phyloP scores from a whole-genome alignment of 35 echinoderm and acorn worm genomes.

The Nesometra sesokonis region DNA sequence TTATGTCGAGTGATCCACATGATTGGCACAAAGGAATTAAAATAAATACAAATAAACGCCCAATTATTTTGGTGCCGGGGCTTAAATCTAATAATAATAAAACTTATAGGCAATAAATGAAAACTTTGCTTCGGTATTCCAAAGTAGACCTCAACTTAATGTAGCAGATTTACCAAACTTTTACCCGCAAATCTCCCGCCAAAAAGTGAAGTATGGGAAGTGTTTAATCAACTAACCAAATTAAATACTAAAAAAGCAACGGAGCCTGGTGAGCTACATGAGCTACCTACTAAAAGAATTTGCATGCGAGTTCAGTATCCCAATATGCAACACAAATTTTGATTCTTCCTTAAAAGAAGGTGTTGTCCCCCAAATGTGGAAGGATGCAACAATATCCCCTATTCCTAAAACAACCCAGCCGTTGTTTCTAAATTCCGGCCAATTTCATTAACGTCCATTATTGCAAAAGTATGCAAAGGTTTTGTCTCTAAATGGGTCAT shows the following conservation, averaged over 20 bases:
- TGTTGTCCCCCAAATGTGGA: background rate
- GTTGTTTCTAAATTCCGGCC: background rate
- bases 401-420: too few relatives aligned
- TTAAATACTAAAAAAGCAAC: background rate
- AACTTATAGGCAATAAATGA: background rate
- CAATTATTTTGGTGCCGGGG: too few relatives aligned
- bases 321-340: background rate
- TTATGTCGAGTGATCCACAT: too few relatives aligned
- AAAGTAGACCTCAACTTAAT: background rate
- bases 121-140: background rate
- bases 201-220: background rate
- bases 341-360: conserved; percentile 6
- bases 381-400: background rate
- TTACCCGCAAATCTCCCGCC: background rate
- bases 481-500: background rate
- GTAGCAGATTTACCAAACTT: background rate
- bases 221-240: background rate
- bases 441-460: background rate
- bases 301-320: background rate
- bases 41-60: too few relatives aligned
- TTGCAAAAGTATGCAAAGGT: background rate
- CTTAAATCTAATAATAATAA: too few relatives aligned
- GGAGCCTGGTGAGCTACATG: background rate
- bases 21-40: too few relatives aligned
- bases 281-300: background rate